These are phyloP conservation scores for Diploptera punctata DNA, from an alignment of 2,888 invertebrate species.

Conservation along the genomic window DNA sequence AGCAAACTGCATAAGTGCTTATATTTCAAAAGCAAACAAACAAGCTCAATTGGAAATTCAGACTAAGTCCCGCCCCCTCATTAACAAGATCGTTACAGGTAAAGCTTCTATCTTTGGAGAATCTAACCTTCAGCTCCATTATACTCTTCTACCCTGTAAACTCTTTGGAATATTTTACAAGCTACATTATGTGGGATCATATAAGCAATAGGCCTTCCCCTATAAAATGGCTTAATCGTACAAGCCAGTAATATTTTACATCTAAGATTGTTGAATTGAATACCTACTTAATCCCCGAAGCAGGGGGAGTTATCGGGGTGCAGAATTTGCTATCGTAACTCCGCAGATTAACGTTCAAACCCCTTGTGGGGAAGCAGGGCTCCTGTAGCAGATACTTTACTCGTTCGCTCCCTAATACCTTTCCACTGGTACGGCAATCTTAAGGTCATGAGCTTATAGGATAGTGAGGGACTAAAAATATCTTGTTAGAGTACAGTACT, in stretches of 20 bases:
- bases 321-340: slow-evolving; percentile 25
- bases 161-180: background rate
- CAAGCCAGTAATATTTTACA: slow-evolving; percentile 10
- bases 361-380: background rate
- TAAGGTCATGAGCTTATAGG: slow-evolving; percentile 16
- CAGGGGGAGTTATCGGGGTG: slow-evolving; percentile 15
- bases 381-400: background rate
- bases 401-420: slow-evolving; percentile 1
- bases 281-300: slow-evolving; percentile 1
- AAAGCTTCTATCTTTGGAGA: background rate
- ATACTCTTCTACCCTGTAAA: background rate
- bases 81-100: background rate
- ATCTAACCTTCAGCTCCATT: background rate
- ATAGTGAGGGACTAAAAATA: background rate
- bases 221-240: background rate
- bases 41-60: too few relatives aligned
- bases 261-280: slow-evolving; percentile 25
- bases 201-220: background rate
- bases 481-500: background rate
- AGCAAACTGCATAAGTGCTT: too few relatives aligned
- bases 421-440: background rate
- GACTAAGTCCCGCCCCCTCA: too few relatives aligned
- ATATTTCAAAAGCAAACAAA: too few relatives aligned
- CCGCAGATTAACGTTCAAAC: slow-evolving; percentile 24
- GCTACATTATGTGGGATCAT: background rate